Percentiles rank a stretch among this genome's conserved stretches.
phyloP scores from a whole-genome alignment of 2,113 vertebrate species.

The Miniopterus natalensis region DNA sequence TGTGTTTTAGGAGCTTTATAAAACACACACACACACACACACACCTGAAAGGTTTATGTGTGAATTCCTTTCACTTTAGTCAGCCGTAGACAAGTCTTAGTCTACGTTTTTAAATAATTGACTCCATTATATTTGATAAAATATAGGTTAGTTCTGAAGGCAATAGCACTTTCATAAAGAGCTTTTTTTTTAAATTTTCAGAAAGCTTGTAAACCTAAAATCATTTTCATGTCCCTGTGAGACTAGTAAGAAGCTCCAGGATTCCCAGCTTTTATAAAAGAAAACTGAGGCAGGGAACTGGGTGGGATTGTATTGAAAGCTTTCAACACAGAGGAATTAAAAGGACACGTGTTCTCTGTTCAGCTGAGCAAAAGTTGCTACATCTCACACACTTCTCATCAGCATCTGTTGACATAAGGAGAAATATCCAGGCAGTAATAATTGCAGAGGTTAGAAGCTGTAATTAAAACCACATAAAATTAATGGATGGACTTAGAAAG shows the following conservation, averaged over 20 bases:
- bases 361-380: not conserved
- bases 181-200: conserved; percentile 36
- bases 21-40: conserved; percentile 79
- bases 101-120: conserved; percentile 85
- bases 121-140: conserved; percentile 85
- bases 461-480: conserved; percentile 88
- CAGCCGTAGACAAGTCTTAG: conserved; percentile 83
- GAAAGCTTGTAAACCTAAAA: conserved; percentile 78
- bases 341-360: not conserved
- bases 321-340: not conserved
- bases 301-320: not conserved
- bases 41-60: conserved; percentile 82
- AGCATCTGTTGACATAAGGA: conserved; percentile 73
- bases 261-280: conserved; percentile 46
- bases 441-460: conserved; percentile 87
- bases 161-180: conserved; percentile 80
- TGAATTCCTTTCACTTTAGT: conserved; percentile 85
- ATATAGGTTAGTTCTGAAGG: conserved; percentile 82
- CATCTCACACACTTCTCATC: not conserved
- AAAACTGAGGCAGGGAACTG: conserved; percentile 67
- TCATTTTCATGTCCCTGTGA: conserved; percentile 65
- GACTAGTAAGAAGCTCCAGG: conserved; percentile 39
- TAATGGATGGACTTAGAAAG: conserved; percentile 88
- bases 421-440: conserved; percentile 84
- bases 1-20: conserved; percentile 84